Base-by-base conservation (phyloP, 2,113 vertebrate species). In the Eubucco bourcierii region DNA sequence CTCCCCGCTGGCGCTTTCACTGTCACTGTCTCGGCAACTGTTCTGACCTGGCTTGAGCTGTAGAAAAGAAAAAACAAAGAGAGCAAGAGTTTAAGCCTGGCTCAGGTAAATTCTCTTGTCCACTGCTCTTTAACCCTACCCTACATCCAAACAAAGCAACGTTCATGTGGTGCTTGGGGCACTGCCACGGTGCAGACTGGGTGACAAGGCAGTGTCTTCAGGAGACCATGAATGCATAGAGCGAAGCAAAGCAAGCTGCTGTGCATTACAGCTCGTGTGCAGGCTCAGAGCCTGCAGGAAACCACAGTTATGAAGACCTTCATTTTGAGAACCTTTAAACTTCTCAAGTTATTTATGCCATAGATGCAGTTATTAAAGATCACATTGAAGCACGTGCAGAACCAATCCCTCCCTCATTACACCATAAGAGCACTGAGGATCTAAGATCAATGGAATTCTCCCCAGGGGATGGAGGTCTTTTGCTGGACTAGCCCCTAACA, bases 1-100 rank as follows among this genome's bases (percentile, higher is more conserved):
- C 86, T 98, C 98, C 28, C 98, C 98, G 10, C 98, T 99, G 34
- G 97, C 98, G 3, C 98, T 99, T 78, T 99, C 99, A 4, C 98
- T 99, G 97, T 99, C 98, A 19, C 98, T 99, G 98, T 98, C 98
- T 84, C 98, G 98, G 96, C 98, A 98, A 97, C 98, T 98, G 97
- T 98, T 98, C 97, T 98, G 98, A 33, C 98, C 98, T 3, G 98
- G 96, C 95, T 99, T 99, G 96, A 99, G 98, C 99, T 99, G 95
- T 63, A 85, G 80, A 58, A 95, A 39, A 93, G 12, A 95, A 84
- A 24, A 90, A 80, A 87, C 78, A 68, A 31, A 91, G 46, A 71
- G 28, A 82, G 47, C 17, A 44, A 7, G 39, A 68, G 60, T 61
- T 95, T 50, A 98, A 98, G 94, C 44, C 60, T 29, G 60, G 46